phyloP scores from a whole-genome alignment of 2,797 vertebrate species.

The Muraenolepis orangiensis region DNA sequence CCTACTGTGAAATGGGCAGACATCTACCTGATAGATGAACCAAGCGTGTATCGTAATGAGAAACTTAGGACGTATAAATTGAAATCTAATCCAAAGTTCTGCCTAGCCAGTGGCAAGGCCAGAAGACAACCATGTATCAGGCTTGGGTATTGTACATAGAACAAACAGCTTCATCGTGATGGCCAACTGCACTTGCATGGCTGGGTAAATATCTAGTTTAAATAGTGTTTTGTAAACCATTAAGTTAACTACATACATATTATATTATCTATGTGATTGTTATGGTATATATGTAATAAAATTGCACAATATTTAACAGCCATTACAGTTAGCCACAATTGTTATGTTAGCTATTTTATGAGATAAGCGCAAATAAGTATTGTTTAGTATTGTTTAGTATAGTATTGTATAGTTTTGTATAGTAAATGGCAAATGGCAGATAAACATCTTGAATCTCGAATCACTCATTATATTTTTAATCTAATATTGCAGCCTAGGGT shows the following conservation, averaged over 20 bases:
- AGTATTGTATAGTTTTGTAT: too few relatives aligned
- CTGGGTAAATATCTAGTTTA: not conserved
- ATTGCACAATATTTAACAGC: too few relatives aligned
- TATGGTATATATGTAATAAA: too few relatives aligned
- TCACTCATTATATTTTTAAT: not conserved
- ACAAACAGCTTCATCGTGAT: conserved; percentile 10
- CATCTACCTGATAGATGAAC: not conserved
- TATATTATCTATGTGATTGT: too few relatives aligned
- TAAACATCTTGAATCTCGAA: too few relatives aligned
- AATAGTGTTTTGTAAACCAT: not conserved
- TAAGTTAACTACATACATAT: too few relatives aligned
- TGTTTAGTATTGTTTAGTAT: too few relatives aligned
- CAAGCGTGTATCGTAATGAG: not conserved
- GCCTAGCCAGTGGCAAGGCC: conserved; percentile 11
- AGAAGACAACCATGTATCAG: conserved; percentile 6
- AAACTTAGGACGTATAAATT: too few relatives aligned
- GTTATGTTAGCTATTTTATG: too few relatives aligned
- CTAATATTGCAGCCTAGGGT: not conserved
- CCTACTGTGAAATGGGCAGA: too few relatives aligned
- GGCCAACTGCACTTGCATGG: conserved; percentile 6
- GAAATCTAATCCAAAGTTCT: not conserved
- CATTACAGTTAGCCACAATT: not conserved
- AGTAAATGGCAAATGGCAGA: too few relatives aligned
- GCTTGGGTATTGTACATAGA: conserved; percentile 10
- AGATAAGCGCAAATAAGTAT: too few relatives aligned